Percentiles rank a stretch among this genome's conserved stretches.
Evolutionary conservation across 1,140 invertebrate genomes (phyloP).

Genomic region (Drosophila asahinai): DNA sequence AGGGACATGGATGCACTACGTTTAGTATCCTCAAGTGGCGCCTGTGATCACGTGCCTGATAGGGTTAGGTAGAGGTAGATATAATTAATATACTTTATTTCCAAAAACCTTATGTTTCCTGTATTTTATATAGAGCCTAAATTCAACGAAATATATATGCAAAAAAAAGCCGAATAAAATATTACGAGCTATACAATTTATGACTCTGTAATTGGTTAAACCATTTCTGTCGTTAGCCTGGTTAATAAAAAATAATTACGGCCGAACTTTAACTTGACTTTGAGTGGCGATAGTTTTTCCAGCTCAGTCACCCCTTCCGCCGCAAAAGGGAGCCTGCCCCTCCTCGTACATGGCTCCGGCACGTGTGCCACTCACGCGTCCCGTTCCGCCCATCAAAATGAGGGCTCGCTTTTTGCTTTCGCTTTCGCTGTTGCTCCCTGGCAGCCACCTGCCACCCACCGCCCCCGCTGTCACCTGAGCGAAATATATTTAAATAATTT

Average conservation of each 20-base stretch:
- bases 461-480: constrained; percentile 48
- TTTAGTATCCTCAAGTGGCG: no score
- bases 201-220: constrained; percentile 11
- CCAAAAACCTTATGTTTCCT: no score
- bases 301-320: not conserved
- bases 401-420: constrained; percentile 54
- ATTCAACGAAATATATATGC: not conserved
- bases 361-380: constrained; percentile 62
- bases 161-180: not conserved
- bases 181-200: constrained; percentile 5
- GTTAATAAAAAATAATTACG: constrained; percentile 36
- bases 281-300: constrained; percentile 19
- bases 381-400: constrained; percentile 39
- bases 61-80: no score
- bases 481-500: constrained; percentile 77
- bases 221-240: not conserved
- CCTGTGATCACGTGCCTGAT: no score
- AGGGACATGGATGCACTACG: no score
- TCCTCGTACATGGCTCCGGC: constrained; percentile 34
- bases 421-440: constrained; percentile 36
- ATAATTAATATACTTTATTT: no score
- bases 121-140: not conserved
- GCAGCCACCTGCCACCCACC: constrained; percentile 11
- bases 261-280: constrained; percentile 40
- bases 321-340: not conserved